Percentiles rank a stretch among this genome's conserved stretches.
Conservation (phyloP, 1,140 invertebrate genomes). For the Scylla paramamosain region DNA sequence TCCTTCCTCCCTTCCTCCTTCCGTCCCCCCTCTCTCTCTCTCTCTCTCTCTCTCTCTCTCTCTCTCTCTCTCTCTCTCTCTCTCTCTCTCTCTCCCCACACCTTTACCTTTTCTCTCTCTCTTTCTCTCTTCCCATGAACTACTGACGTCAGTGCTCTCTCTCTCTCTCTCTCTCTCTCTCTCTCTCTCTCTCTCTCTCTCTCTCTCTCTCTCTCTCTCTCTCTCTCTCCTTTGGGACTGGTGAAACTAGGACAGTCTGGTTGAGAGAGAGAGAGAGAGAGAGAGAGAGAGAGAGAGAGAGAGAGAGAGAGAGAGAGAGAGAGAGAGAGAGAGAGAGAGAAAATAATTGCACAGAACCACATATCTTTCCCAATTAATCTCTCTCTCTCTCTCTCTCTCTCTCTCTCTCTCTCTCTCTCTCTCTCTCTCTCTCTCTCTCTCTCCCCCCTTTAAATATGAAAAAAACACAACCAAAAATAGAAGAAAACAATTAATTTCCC, state of each 20-base stretch:
- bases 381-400: no score
- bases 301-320: slow-evolving; percentile 11
- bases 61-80: no score
- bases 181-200: neutral
- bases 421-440: no score
- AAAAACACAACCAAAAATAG: no score
- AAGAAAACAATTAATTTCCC: no score
- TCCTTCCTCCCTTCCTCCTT: neutral
- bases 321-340: slow-evolving; percentile 42
- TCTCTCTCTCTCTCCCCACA: neutral
- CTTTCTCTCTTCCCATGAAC: neutral
- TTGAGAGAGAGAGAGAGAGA: neutral
- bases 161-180: slow-evolving; percentile 25
- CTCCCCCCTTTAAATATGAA: no score
- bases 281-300: slow-evolving; percentile 42
- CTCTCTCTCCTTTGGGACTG: no score
- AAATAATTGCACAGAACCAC: neutral
- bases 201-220: neutral
- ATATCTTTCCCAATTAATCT: no score
- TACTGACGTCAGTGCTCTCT: neutral
- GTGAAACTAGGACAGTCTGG: neutral
- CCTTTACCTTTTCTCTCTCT: neutral
- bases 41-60: neutral
- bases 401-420: no score
- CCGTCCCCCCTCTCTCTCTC: neutral